Conservation (phyloP, 2,888 invertebrate genomes). For the Agrotis ipsilon region DNA sequence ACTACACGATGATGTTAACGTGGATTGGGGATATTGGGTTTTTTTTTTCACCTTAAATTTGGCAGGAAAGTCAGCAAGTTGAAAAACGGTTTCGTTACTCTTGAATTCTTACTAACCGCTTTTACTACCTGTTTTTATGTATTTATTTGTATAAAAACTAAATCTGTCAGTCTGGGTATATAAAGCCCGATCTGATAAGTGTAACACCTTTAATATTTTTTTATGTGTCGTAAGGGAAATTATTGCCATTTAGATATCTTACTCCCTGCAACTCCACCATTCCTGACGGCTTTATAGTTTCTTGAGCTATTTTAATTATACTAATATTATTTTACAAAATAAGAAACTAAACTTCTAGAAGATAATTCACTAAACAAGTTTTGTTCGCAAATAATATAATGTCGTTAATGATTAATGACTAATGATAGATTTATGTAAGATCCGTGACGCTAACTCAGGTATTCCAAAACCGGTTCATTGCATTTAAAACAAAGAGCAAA, state of each 20-base stretch:
- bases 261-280: background rate
- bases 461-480: conserved; percentile 33
- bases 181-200: background rate
- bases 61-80: background rate
- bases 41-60: conserved; percentile 9
- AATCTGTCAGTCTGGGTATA: background rate
- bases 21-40: conserved; percentile 60
- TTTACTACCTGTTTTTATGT: background rate
- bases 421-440: conserved; percentile 20
- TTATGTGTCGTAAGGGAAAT: conserved; percentile 4
- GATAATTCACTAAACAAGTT: conserved; percentile 10
- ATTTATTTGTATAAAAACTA: background rate
- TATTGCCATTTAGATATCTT: conserved; percentile 15
- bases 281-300: conserved; percentile 37
- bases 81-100: background rate
- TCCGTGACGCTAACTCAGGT: conserved; percentile 16
- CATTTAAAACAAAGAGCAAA: conserved; percentile 45
- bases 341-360: conserved; percentile 12
- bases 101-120: background rate
- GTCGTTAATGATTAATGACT: background rate
- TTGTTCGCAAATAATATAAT: conserved; percentile 4
- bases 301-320: background rate
- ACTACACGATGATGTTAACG: conserved; percentile 65
- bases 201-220: background rate
- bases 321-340: background rate